Percentiles rank a stretch among this genome's conserved stretches.
Evolutionary conservation across 1,140 invertebrate species (phyloP).

Genomic region (Coelopa frigida): DNA sequence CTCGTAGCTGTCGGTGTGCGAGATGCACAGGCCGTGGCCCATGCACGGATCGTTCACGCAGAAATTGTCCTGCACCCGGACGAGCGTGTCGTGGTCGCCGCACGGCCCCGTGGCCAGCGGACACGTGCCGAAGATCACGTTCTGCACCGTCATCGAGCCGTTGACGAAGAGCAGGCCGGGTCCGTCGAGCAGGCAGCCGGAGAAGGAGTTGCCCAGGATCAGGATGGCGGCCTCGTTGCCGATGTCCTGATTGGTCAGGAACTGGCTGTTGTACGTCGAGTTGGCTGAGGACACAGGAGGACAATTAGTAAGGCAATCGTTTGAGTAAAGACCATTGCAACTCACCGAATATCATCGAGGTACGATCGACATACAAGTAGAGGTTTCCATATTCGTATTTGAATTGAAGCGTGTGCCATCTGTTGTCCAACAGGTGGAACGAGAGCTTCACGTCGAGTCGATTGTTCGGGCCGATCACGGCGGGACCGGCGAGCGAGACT

Average conservation of each 20-base stretch:
- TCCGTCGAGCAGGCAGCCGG: constrained; percentile 76
- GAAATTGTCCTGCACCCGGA: constrained; percentile 54
- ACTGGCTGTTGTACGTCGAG: constrained; percentile 66
- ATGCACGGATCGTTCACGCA: constrained; percentile 75
- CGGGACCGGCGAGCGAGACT: constrained; percentile 55
- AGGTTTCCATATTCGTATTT: constrained; percentile 56
- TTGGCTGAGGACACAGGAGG: constrained; percentile 54
- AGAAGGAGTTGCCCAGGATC: constrained; percentile 70
- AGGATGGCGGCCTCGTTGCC: constrained; percentile 56
- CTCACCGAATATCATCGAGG: constrained; percentile 38
- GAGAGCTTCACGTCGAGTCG: constrained; percentile 57
- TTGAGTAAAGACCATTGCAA: constrained; percentile 8
- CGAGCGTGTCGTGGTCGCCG: constrained; percentile 53
- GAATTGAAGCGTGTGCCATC: constrained; percentile 58
- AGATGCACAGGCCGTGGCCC: constrained; percentile 69
- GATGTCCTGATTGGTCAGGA: constrained; percentile 60
- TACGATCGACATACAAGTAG: constrained; percentile 48
- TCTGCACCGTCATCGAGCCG: constrained; percentile 52
- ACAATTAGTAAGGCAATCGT: neutral
- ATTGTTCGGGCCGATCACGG: constrained; percentile 46
- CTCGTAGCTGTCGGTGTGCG: constrained; percentile 63
- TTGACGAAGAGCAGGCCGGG: constrained; percentile 71
- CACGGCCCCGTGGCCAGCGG: constrained; percentile 62
- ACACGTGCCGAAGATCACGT: constrained; percentile 66
- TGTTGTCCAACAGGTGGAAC: constrained; percentile 65